Evolutionary conservation across 2,113 vertebrate species (phyloP).

Genomic region (Jacana jacana): DNA sequence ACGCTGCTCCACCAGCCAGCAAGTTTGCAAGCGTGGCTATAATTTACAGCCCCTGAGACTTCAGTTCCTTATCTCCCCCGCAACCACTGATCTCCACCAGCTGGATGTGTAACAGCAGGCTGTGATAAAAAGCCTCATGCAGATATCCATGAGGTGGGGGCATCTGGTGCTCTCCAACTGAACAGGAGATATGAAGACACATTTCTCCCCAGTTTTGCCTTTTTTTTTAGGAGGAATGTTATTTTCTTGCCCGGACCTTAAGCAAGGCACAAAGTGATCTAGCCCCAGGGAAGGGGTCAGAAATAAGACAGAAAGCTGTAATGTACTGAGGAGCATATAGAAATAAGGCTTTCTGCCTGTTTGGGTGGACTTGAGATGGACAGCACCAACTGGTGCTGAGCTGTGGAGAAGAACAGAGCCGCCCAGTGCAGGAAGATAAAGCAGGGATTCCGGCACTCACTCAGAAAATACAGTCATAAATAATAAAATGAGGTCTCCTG

Average conservation of each 20-base stretch:
- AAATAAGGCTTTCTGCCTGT: neutral
- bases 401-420: neutral
- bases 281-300: neutral
- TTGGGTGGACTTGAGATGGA: neutral
- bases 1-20: neutral
- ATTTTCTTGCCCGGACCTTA: neutral
- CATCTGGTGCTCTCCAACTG: neutral
- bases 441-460: neutral
- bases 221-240: neutral
- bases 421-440: neutral
- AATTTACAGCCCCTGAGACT: neutral
- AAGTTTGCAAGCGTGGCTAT: neutral
- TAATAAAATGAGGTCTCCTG: neutral
- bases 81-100: neutral
- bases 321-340: neutral
- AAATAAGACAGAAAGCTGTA: neutral
- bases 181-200: neutral
- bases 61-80: neutral
- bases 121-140: neutral
- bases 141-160: neutral
- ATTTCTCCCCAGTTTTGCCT: neutral
- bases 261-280: neutral
- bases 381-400: neutral
- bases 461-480: neutral
- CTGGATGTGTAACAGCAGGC: fast-evolving